Evolutionary conservation across 1,140 invertebrate genomes (phyloP).

Genomic region (Drosophila quadrilineata): DNA sequence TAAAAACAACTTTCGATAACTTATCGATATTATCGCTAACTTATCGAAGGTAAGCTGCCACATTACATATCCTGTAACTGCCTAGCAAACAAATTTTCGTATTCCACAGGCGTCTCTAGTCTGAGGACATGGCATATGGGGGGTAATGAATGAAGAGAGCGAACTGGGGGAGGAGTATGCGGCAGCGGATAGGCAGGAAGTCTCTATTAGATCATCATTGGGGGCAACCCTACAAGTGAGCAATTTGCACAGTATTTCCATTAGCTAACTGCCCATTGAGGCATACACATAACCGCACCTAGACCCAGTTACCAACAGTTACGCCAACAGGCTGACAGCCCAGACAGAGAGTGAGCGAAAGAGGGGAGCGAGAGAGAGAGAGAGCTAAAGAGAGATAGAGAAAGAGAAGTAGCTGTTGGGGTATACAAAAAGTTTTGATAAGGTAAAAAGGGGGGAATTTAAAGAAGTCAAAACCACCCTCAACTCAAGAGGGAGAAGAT

Average conservation of each 20-base stretch:
- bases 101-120: too few species aligned
- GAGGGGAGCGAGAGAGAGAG: too few species aligned
- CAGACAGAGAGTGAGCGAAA: neutral
- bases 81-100: too few species aligned
- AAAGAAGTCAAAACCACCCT: conserved; percentile 37
- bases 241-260: conserved; percentile 9
- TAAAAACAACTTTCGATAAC: too few species aligned
- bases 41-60: too few species aligned
- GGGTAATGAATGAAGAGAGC: too few species aligned
- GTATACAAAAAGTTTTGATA: neutral
- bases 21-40: too few species aligned
- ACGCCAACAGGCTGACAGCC: neutral
- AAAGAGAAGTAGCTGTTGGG: too few species aligned
- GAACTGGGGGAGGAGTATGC: too few species aligned
- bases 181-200: neutral
- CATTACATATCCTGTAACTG: too few species aligned
- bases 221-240: conserved; percentile 23
- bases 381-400: too few species aligned
- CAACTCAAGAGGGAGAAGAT: neutral
- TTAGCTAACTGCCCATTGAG: conserved; percentile 11
- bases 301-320: conserved; percentile 50
- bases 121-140: too few species aligned
- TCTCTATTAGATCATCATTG: conserved; percentile 28
- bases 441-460: neutral
- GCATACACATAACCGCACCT: conserved; percentile 43